These are phyloP conservation scores for Apocheima hispidaria DNA, from an alignment of 2,888 invertebrate genomes.

Conservation along the genomic window DNA sequence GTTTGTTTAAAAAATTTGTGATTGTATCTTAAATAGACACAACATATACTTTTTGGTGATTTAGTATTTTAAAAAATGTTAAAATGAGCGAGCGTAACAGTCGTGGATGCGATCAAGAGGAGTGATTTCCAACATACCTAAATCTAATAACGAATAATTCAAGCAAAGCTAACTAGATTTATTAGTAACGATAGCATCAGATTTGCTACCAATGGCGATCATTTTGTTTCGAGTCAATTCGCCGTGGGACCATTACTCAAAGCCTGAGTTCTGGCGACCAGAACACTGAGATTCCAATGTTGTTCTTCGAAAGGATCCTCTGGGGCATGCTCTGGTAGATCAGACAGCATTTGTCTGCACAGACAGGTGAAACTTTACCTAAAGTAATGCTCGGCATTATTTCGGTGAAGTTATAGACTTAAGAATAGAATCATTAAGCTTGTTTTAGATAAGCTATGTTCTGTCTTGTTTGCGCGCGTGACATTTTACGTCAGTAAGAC, in stretches of 20 bases:
- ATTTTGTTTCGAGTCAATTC: constrained; percentile 54
- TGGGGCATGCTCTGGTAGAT: constrained; percentile 16
- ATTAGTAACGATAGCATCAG: constrained; percentile 8
- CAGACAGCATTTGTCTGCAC: constrained; percentile 8
- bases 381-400: constrained; percentile 6
- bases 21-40: too few relatives aligned
- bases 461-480: background rate
- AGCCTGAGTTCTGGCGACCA: constrained; percentile 36
- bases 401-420: background rate
- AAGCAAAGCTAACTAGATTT: constrained; percentile 2
- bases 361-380: constrained; percentile 6
- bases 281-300: constrained; percentile 41
- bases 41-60: too few relatives aligned
- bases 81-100: too few relatives aligned
- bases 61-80: too few relatives aligned
- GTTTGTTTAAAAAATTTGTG: too few relatives aligned
- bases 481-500: background rate
- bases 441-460: background rate
- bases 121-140: too few relatives aligned
- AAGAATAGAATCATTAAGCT: too few relatives aligned
- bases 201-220: constrained; percentile 43
- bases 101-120: too few relatives aligned
- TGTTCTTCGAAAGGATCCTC: constrained; percentile 4
- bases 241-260: constrained; percentile 51
- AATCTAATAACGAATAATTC: background rate